Evolutionary conservation across 2,113 vertebrate genomes (phyloP).

Genomic region (Girardinichthys multiradiatus): DNA sequence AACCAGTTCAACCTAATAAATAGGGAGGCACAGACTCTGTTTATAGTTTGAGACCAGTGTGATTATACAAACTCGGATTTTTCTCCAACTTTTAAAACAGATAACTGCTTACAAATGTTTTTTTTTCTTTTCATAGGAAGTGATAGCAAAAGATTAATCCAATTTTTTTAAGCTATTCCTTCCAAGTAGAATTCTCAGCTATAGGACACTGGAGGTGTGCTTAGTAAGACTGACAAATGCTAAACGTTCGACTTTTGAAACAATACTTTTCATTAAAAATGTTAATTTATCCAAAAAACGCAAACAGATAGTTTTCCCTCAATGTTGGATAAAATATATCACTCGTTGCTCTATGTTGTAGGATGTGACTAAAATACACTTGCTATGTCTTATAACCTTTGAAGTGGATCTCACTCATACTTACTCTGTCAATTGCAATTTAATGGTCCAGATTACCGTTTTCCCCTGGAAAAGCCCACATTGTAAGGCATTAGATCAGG

Average conservation of each 20-base stretch:
- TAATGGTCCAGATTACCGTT: constrained; percentile 65
- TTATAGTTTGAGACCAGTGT: too few species aligned
- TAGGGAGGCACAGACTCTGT: too few species aligned
- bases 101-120: too few species aligned
- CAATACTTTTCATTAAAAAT: not conserved
- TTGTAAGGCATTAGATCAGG: constrained; percentile 17
- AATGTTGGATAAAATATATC: not conserved
- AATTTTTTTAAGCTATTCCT: not conserved
- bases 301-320: not conserved
- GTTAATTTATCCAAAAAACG: not conserved
- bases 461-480: constrained; percentile 43
- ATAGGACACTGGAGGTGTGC: not conserved
- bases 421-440: constrained; percentile 58
- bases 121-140: too few species aligned
- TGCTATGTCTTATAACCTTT: constrained; percentile 62
- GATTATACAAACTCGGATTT: too few species aligned
- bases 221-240: not conserved
- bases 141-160: too few species aligned
- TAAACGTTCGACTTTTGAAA: not conserved
- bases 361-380: constrained; percentile 39
- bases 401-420: constrained; percentile 32
- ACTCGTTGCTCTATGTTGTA: not conserved
- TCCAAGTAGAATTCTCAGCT: not conserved
- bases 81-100: too few species aligned
- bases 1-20: too few species aligned